Evolutionary conservation across 2,113 vertebrate species (phyloP).

Genomic region (Pomatorhinus ruficollis): DNA sequence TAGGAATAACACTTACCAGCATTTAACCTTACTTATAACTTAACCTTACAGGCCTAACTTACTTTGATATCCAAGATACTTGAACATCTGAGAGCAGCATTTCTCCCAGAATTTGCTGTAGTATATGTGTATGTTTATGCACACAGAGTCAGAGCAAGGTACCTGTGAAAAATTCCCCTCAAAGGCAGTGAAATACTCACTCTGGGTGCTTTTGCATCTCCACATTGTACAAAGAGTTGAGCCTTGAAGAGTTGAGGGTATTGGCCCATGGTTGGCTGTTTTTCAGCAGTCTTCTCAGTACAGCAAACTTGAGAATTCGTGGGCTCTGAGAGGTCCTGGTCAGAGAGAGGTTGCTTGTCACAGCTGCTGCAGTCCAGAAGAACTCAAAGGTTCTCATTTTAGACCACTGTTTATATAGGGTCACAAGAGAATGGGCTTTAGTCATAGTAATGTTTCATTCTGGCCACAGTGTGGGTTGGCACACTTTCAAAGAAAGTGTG

Average conservation of each 20-base stretch:
- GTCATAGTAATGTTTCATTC: not conserved
- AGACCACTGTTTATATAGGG: not conserved
- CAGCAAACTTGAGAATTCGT: fast-evolving
- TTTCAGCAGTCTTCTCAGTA: not conserved
- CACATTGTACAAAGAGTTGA: not conserved
- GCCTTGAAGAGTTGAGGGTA: fast-evolving
- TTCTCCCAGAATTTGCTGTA: not conserved
- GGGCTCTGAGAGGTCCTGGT: not conserved
- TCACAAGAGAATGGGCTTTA: not conserved
- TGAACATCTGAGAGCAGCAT: not conserved
- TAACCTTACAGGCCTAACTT: not conserved
- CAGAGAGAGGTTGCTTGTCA: not conserved
- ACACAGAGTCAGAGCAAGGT: not conserved
- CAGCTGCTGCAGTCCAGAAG: not conserved
- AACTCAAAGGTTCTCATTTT: not conserved
- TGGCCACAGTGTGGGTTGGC: not conserved
- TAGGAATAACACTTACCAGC: not conserved
- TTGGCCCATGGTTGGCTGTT: not conserved
- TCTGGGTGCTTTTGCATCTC: not conserved
- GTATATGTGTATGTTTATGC: not conserved
- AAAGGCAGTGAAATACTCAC: not conserved
- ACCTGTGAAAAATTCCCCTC: not conserved
- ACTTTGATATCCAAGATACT: not conserved
- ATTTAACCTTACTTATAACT: not conserved
- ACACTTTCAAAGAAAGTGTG: not conserved